Evolutionary conservation across 2,113 vertebrate species (phyloP), one percentile per base, ranked within the genome.

Genomic region (Urocitellus parryii): DNA sequence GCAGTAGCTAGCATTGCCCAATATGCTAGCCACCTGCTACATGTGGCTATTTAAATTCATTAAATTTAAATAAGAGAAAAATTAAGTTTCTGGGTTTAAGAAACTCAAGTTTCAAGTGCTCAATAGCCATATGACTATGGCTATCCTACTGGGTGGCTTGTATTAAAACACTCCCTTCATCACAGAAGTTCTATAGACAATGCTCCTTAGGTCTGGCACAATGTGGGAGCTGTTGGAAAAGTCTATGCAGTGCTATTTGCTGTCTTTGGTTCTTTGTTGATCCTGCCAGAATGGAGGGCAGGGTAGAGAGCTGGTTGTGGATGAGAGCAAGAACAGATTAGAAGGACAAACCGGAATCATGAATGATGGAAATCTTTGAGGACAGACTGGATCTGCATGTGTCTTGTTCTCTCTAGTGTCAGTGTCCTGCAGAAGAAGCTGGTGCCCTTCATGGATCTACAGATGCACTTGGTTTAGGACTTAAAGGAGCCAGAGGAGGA

Each of bases 261-360:
- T 88, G 2, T 45, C 22, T 90, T 82, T 90, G 72, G 16, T 90
- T 86, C 91, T 70, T 22, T 45, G n/a, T 34, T 89, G 78, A 95
- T 17, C 13, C 53, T 78, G 61, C 53, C 25, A 51, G 90, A 82
- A 81, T 42, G 37, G 24, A 58, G 53, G 78, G 27, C 58, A 61
- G 45, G 24, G n/a, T 22, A 74, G 73, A 96, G 91, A 92, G 20
- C 53, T 56, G n/a, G 67, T 27, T 5, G 6, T 79, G 77, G 34
- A 61, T 48, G 27, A 86, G 65, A 76, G 24, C 13, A 76, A 74
- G 48, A 80, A 56, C 25, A 94, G 94, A 89, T 11, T 48, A 53
- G 48, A 83, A 42, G 51, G 77, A 82, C n/a, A 80, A 76, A 29
- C 29, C n/a, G 29, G 74, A 93, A 91, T 78, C 74, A 39, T 8